A percentile compares a stretch with the other conserved stretches of the same genome.
Evolutionary conservation across 2,113 vertebrate species (phyloP).

Genomic region (Tautogolabrus adspersus): DNA sequence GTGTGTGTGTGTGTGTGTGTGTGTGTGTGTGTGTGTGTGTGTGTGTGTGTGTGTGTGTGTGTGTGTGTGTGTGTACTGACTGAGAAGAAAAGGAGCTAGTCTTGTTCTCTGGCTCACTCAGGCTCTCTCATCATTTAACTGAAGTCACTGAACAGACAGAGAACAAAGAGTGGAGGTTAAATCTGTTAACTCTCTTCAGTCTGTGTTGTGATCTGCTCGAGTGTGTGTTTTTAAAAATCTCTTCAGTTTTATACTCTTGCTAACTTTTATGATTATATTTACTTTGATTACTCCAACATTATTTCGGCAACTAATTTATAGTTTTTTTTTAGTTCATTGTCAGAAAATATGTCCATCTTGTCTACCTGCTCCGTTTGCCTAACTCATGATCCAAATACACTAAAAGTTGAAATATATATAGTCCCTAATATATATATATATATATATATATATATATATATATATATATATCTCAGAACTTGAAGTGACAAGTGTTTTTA

Average conservation of each 20-base stretch:
- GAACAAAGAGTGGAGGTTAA: neutral
- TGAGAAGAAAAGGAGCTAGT: conserved; percentile 17
- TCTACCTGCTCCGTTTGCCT: no score
- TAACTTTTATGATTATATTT: no score
- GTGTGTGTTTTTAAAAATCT: neutral
- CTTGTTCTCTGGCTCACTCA: conserved; percentile 20
- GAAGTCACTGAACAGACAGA: neutral
- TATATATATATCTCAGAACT: no score
- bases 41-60: conserved; percentile 29
- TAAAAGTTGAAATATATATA: no score
- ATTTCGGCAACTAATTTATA: no score
- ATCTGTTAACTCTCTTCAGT: neutral
- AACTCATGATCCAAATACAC: no score
- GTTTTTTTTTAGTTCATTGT: no score
- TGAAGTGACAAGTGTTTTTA: no score
- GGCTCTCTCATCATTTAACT: conserved; percentile 13
- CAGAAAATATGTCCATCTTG: no score
- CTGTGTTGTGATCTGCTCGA: neutral
- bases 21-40: conserved; percentile 44
- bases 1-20: conserved; percentile 18
- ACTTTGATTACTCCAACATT: no score
- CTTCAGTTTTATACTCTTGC: neutral
- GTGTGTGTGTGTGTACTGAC: conserved; percentile 40
- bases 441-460: no score
- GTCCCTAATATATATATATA: no score